Evolutionary conservation across 2,888 invertebrate genomes (phyloP), one percentile per base, ranked within the genome.

Genomic region (Drosophila macrospina): DNA sequence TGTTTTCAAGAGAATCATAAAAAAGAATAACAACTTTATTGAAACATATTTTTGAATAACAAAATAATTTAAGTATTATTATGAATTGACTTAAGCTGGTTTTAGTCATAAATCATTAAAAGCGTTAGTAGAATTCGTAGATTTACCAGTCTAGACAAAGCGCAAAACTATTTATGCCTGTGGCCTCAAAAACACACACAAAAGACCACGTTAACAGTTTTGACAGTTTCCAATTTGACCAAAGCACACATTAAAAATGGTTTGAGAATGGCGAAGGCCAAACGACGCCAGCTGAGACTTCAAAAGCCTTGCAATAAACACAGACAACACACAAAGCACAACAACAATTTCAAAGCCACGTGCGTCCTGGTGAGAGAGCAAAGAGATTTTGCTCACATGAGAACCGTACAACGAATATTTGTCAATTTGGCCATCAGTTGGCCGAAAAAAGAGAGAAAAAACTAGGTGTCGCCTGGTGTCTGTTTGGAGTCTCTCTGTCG

Each of bases 221-320:
- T 86, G 88, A 84, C 88, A 88, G 80, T 80, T 84, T 86, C 74
- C 85, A 85, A 81, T 87, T 82, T 80, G 72, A 48, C 15, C 64
- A 24, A 56, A 68, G 61, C 56, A 78, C 80, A 83, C 86, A 88
- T 88, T 88, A 84, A 80, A 88, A 80, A 69, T 64, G 80, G 44
- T 54, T 66, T 73, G 59, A 66, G 54, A 44, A 34, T 45, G 50
- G 51, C 60, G 59, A 69, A 47, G 78, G 68, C 85, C 55, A 56
- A 67, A 50, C 66, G 73, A 64, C 86, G 83, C 78, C 88, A 88
- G 56, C 83, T 83, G 83, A 66, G 77, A 50, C 67, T 70, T 60
- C 51, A 59, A 69, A 77, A 64, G 57, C 44, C 65, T 36, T 50
- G 16, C 54, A 50, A 28, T n/a, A 34, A 6, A 37, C 28, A 30